Percentiles rank a stretch among this genome's conserved stretches.
Evolutionary conservation across 2,113 vertebrate species (phyloP).

Genomic region (Eptesicus fuscus): DNA sequence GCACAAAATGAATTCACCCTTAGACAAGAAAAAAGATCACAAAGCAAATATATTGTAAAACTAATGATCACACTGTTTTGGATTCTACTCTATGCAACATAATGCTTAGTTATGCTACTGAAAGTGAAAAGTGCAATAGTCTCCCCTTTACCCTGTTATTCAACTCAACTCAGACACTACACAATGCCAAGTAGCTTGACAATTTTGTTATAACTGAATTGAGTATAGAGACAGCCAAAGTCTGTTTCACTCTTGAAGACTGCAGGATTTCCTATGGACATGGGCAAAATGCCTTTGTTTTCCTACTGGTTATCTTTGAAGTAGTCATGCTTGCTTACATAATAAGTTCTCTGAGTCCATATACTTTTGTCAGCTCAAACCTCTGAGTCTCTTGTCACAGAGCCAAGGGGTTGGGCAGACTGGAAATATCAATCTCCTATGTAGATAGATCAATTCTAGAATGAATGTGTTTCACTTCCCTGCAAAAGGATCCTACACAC

Average conservation of each 20-base stretch:
- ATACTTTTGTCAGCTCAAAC: background rate
- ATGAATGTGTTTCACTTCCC: background rate
- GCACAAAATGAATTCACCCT: background rate
- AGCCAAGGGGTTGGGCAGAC: background rate
- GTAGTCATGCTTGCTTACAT: background rate
- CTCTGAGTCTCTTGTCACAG: background rate
- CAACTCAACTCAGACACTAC: constrained; percentile 28
- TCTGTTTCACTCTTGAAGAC: background rate
- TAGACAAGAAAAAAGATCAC: background rate
- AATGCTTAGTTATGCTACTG: background rate
- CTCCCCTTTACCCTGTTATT: background rate
- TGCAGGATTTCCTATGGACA: constrained; percentile 30
- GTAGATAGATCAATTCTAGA: background rate
- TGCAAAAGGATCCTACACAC: background rate
- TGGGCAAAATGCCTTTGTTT: background rate
- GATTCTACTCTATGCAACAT: background rate
- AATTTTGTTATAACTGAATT: constrained; percentile 3
- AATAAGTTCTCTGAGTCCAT: background rate
- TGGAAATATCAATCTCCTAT: background rate
- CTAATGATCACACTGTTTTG: background rate
- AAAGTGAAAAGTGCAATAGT: background rate
- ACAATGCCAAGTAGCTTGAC: background rate
- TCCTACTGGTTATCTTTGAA: background rate
- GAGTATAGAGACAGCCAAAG: background rate
- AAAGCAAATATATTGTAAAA: constrained; percentile 1